Evolutionary conservation across 2,113 vertebrate species (phyloP).

Genomic region (Cygnus buccinator): DNA sequence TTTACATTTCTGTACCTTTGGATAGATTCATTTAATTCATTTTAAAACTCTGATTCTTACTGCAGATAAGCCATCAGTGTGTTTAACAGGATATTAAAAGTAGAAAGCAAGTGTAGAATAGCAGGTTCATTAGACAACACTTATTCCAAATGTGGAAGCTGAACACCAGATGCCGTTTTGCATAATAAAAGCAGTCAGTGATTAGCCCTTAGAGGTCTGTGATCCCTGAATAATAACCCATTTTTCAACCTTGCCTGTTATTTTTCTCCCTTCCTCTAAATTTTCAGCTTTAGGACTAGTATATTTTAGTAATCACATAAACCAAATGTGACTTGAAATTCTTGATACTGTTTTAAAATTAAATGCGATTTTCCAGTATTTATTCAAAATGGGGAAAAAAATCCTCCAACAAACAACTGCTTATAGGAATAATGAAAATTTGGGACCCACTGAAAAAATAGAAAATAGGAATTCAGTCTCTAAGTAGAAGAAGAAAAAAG

Average conservation of each 20-base stretch:
- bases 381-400: neutral
- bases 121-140: slow-evolving; percentile 57
- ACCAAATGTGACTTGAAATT: neutral
- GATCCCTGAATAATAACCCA: slow-evolving; percentile 56
- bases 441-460: neutral
- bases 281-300: slow-evolving; percentile 12
- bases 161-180: slow-evolving; percentile 66
- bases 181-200: slow-evolving; percentile 66
- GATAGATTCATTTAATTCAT: neutral
- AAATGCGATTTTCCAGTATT: neutral
- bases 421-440: neutral
- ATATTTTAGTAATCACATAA: neutral
- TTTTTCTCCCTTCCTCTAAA: neutral
- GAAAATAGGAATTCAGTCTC: neutral
- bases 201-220: slow-evolving; percentile 51
- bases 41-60: slow-evolving; percentile 34
- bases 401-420: neutral
- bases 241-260: slow-evolving; percentile 47
- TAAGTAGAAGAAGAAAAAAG: slow-evolving; percentile 15
- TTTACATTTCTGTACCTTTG: slow-evolving; percentile 51
- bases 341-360: neutral
- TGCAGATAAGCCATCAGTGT: slow-evolving; percentile 31
- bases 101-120: slow-evolving; percentile 42
- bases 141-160: slow-evolving; percentile 48
- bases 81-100: slow-evolving; percentile 51